Conservation (phyloP, 1,140 invertebrate genomes). For the Saccostrea echinata region DNA sequence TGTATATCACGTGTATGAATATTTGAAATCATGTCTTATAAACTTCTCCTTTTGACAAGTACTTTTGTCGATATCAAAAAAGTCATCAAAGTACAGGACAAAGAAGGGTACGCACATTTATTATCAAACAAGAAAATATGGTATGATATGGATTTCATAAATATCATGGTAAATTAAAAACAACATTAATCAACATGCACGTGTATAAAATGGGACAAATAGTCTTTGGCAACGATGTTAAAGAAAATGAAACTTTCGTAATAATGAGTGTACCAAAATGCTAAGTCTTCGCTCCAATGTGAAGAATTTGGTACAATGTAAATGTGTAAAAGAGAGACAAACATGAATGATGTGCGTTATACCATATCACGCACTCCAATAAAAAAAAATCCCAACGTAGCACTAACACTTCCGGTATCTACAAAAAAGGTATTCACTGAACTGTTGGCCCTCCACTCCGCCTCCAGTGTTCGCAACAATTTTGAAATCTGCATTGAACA, state of each 20-base stretch:
- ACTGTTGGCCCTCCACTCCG: slow-evolving; percentile 94
- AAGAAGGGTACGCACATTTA: neutral
- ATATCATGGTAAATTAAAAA: slow-evolving; percentile 30
- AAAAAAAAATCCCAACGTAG: neutral
- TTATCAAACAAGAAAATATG: slow-evolving; percentile 19
- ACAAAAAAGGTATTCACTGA: slow-evolving; percentile 92
- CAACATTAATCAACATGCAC: slow-evolving; percentile 1
- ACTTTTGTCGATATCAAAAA: too few species aligned
- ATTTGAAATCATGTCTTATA: too few species aligned
- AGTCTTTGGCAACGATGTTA: slow-evolving; percentile 15
- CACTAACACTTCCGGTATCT: slow-evolving; percentile 37
- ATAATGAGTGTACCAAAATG: too few species aligned
- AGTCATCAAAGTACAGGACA: too few species aligned
- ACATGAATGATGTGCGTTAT: neutral
- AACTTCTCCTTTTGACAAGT: too few species aligned
- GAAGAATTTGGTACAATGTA: neutral
- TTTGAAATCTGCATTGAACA: slow-evolving; percentile 91
- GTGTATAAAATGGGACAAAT: neutral
- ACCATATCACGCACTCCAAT: neutral
- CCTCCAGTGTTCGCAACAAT: slow-evolving; percentile 92
- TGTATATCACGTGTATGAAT: too few species aligned
- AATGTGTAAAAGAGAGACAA: neutral
- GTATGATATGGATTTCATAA: slow-evolving; percentile 12
- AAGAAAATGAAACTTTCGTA: neutral
- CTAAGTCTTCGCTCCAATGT: neutral